Evolutionary conservation across 2,888 invertebrate genomes (phyloP).

Genomic region (Eilema sororculum): DNA sequence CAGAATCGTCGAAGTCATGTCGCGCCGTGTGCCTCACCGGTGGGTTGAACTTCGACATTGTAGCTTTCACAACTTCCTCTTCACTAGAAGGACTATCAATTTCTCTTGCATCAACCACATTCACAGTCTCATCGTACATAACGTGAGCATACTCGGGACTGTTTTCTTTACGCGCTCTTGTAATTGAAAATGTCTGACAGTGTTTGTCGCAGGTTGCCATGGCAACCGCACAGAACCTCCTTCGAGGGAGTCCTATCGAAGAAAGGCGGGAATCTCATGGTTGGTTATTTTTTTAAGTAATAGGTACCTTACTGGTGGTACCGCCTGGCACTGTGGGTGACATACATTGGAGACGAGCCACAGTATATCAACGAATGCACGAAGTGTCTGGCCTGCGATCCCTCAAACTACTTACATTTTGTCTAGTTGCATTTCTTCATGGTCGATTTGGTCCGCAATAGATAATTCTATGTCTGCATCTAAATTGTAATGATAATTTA

Average conservation of each 20-base stretch:
- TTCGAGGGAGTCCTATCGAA: slow-evolving; percentile 56
- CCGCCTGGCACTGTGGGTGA: slow-evolving; percentile 53
- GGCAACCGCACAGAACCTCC: slow-evolving; percentile 66
- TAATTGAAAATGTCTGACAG: slow-evolving; percentile 75
- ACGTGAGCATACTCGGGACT: slow-evolving; percentile 60
- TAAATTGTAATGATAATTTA: slow-evolving; percentile 22
- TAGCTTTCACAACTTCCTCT: slow-evolving; percentile 68
- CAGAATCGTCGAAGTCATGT: slow-evolving; percentile 82
- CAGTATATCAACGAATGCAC: slow-evolving; percentile 51
- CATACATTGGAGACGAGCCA: slow-evolving; percentile 45
- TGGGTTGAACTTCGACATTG: slow-evolving; percentile 82
- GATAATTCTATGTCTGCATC: not conserved
- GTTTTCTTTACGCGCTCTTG: slow-evolving; percentile 46
- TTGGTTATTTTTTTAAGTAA: slow-evolving; percentile 46
- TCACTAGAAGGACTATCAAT: slow-evolving; percentile 82
- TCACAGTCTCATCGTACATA: slow-evolving; percentile 88
- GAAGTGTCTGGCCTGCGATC: slow-evolving; percentile 19
- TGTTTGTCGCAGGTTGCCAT: slow-evolving; percentile 83
- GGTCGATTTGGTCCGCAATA: slow-evolving; percentile 23
- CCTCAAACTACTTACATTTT: slow-evolving; percentile 7
- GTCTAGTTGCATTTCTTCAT: slow-evolving; percentile 24
- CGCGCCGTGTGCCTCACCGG: slow-evolving; percentile 77
- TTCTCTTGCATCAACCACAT: slow-evolving; percentile 86
- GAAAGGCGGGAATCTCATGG: slow-evolving; percentile 54
- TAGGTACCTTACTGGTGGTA: slow-evolving; percentile 42